Percentiles rank a stretch among this genome's conserved stretches.
Evolutionary conservation across 2,797 vertebrate species (phyloP).

Genomic region (Anabacerthia variegaticeps): DNA sequence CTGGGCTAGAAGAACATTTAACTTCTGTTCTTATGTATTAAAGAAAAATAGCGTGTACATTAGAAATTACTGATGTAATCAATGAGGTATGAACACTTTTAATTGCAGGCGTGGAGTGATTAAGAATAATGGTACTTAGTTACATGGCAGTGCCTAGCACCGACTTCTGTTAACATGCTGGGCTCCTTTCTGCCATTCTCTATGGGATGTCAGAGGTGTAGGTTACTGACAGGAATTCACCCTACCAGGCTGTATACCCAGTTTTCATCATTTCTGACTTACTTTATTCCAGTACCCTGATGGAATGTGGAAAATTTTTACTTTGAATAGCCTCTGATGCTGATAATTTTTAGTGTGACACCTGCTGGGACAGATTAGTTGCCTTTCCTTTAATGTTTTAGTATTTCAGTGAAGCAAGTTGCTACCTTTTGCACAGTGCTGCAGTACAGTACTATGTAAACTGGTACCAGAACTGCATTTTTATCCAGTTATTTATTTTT

Average conservation of each 20-base stretch:
- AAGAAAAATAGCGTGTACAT: neutral
- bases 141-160: neutral
- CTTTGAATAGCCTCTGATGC: neutral
- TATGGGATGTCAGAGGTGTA: neutral
- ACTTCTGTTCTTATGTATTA: rapidly evolving
- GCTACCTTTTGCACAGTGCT: neutral
- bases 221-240: neutral
- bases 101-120: neutral
- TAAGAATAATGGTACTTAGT: neutral
- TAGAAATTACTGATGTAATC: neutral
- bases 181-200: neutral
- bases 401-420: neutral
- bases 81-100: neutral
- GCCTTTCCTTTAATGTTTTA: neutral
- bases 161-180: neutral
- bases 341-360: neutral
- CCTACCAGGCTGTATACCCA: neutral
- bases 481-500: neutral
- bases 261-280: neutral
- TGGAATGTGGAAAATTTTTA: neutral
- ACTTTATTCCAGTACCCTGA: neutral
- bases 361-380: neutral
- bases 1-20: neutral
- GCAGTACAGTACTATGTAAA: neutral
- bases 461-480: neutral